Evolutionary conservation across 2,797 vertebrate species (phyloP).

Genomic region (Artibeus jamaicensis): DNA sequence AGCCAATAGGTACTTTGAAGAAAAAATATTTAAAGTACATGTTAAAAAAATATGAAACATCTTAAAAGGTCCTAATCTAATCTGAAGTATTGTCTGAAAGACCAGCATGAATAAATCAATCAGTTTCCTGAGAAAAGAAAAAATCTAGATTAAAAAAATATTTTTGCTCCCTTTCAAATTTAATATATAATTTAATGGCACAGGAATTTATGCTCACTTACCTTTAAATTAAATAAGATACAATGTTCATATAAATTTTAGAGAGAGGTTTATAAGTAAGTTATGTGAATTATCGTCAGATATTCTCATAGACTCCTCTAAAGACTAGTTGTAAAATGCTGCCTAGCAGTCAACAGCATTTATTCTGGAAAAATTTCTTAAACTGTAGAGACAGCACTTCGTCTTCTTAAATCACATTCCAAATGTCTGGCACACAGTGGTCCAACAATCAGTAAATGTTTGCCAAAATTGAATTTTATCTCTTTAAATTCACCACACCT

Average conservation of each 20-base stretch:
- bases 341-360: not conserved
- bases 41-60: constrained; percentile 14
- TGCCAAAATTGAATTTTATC: not conserved
- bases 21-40: not conserved
- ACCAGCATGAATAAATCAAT: not conserved
- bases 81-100: not conserved
- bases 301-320: not conserved
- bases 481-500: not conserved
- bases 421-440: not conserved
- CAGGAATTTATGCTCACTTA: not conserved
- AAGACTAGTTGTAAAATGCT: not conserved
- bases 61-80: not conserved
- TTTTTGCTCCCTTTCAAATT: not conserved
- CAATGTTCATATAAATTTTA: not conserved
- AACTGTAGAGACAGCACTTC: not conserved
- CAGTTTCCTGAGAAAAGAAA: not conserved
- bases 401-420: not conserved
- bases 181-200: not conserved
- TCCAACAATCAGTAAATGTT: not conserved
- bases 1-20: not conserved
- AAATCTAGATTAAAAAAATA: not conserved
- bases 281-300: not conserved
- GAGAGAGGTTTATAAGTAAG: not conserved
- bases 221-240: not conserved
- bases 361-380: not conserved